These are phyloP conservation scores for Leucopsar rothschildi DNA, from an alignment of 2,113 vertebrate genomes.

Conservation along the genomic window DNA sequence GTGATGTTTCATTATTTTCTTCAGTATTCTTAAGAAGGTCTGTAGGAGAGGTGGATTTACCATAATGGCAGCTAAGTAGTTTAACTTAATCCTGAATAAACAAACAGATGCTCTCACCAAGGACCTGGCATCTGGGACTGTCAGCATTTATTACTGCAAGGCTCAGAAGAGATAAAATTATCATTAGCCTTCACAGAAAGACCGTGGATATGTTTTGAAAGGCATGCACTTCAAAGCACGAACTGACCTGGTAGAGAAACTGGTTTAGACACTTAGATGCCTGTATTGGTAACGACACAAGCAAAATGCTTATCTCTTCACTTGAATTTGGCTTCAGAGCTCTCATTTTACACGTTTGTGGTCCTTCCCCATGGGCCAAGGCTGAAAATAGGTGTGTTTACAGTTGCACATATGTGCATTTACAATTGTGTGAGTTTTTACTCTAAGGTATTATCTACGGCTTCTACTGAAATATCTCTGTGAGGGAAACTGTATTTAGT, in stretches of 20 bases:
- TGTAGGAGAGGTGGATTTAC: conserved; percentile 71
- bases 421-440: neutral
- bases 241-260: neutral
- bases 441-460: neutral
- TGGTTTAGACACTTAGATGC: neutral
- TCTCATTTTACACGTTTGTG: neutral
- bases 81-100: conserved; percentile 85
- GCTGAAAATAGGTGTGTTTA: neutral
- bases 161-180: conserved; percentile 61
- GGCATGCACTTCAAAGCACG: neutral
- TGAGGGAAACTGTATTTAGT: neutral
- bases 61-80: conserved; percentile 79
- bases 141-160: conserved; percentile 79
- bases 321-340: neutral
- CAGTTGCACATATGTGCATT: accelerated
- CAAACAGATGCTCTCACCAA: conserved; percentile 79
- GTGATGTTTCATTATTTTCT: conserved; percentile 7
- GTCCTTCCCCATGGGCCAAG: neutral
- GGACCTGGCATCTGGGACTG: conserved; percentile 81
- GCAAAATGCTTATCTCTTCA: neutral
- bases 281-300: neutral
- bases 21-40: neutral
- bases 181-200: conserved; percentile 35
- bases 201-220: neutral
- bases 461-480: neutral